Conservation (phyloP, 2,113 vertebrate genomes). For the Oryzias woworae region DNA sequence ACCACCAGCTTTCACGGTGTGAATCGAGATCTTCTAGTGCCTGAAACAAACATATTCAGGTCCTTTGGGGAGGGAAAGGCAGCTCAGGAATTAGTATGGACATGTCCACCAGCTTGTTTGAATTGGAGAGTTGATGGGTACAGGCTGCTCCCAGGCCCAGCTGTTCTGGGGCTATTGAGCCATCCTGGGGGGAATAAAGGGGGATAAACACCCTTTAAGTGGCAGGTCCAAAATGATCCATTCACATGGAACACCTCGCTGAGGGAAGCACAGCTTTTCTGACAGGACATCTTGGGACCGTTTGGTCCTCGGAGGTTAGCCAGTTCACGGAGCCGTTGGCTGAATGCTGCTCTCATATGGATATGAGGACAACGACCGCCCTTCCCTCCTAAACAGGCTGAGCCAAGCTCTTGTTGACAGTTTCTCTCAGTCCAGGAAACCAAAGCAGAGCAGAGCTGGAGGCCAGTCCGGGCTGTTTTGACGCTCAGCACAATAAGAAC, state of each 20-base stretch:
- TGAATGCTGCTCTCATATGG: conserved; percentile 55
- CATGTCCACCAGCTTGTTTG: conserved; percentile 60
- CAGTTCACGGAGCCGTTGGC: conserved; percentile 37
- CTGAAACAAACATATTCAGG: conserved; percentile 35
- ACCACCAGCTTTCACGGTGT: too few species aligned
- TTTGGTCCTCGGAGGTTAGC: conserved; percentile 13
- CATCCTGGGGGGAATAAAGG: conserved; percentile 61
- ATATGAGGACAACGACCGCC: conserved; percentile 54
- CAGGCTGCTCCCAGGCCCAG: conserved; percentile 67
- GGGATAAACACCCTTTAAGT: conserved; percentile 75
- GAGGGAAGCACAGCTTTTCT: conserved; percentile 12
- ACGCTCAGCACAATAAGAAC: conserved; percentile 37
- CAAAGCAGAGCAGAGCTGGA: conserved; percentile 62
- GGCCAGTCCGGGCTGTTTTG: conserved; percentile 57
- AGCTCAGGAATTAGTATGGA: conserved; percentile 67
- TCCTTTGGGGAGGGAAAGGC: not conserved
- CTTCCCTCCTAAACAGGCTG: conserved; percentile 67
- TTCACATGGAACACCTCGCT: conserved; percentile 57
- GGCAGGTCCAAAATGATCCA: conserved; percentile 74
- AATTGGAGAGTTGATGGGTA: conserved; percentile 66
- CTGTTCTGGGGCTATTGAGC: conserved; percentile 72
- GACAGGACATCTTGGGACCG: conserved; percentile 19
- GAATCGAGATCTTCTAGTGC: not conserved
- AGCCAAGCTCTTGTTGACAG: conserved; percentile 61
- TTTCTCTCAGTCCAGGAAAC: conserved; percentile 60